Base-by-base conservation (phyloP, 2,888 invertebrate species). In the Zaprionus bogoriensis region DNA sequence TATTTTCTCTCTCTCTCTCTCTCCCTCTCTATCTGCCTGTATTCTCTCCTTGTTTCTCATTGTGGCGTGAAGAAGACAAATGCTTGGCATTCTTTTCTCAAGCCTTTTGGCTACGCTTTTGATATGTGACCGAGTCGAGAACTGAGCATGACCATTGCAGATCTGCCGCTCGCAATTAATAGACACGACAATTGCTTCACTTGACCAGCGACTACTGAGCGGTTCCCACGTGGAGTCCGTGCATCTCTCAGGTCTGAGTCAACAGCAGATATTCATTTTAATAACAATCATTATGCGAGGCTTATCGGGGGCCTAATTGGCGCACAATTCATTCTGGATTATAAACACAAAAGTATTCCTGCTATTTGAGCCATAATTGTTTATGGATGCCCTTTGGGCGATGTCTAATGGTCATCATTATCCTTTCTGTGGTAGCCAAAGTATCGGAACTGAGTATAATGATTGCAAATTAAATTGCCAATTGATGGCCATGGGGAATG, bases 21-120 rank as follows among this genome's bases (percentile, higher is more conserved):
- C 27, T 17, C 10, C n/a, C 19, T 22, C 44, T 47, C 20, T 38
- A 51, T 46, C 53, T 61, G 46, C n/a, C n/a, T n/a, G n/a, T n/a
- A n/a, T n/a, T n/a, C n/a, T 38, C 14, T 30, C 30, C 14, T n/a
- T 14, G 12, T 17, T 28, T 46, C 14, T 28, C 48, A 69, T 53
- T 60, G 59, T 77, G 78, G 81, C 76, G 81, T 81, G 78, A 83
- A 81, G 74, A 81, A 81, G 81, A 82, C 84, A 81, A 84, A 82
- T 81, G 79, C 76, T 57, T 67, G 64, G 72, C 46, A 84, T 82
- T 74, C 82, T 77, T 77, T 81, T 82, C 84, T 84, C 84, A 82
- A 84, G 84, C 84, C 84, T 77, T 82, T 81, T 84, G 84, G 81
- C 72, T 65, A 81, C 65, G 78, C 81, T 78, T 74, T 79, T 79